Evolutionary conservation across 2,113 vertebrate genomes (phyloP), one percentile per base, ranked within the genome.

Genomic region (Camarhynchus parvulus): DNA sequence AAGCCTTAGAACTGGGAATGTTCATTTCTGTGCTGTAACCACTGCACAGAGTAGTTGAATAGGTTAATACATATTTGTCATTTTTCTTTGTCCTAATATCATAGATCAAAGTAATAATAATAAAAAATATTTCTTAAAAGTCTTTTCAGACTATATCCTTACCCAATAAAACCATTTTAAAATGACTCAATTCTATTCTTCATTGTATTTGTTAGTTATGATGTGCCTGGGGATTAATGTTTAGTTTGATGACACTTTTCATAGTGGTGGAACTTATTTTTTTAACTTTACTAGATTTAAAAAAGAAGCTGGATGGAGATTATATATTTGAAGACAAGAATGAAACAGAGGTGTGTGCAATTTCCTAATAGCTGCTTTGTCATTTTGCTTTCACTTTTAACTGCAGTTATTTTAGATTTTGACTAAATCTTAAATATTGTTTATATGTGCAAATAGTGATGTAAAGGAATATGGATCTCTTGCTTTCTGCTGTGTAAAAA

Each of bases 221-320:
- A 15, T 47, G 10, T 70, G 27, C n/a, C 9, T 14, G 8, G 37
- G 42, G 21, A 15, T 85, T 87, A 69, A 33, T 1, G 2, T 5
- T 39, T 35, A 50, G 5, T 44, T 76, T 21, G 21, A 27, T 50
- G 14, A 7, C 13, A 3, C 27, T 61, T 70, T 22, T n/a, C 31
- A 9, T 44, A 41, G 5, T 28, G 23, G 3, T 86, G 13, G 39
- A 30, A 33, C 37, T 81, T 37, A 18, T 90, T 92, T 81, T 53
- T 97, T 61, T 28, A 73, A 41, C 82, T 87, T 10, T 94, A 72
- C 83, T 96, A 99, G 99, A 99, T 79, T 97, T 99, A 94, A 98
- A 98, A 92, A 98, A 82, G 85, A 96, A 98, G 55, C 87, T 97
- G 93, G 98, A 98, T 96, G 98, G 96, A 53, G 96, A 97, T 87